Percentiles rank a stretch among this genome's conserved stretches.
phyloP scores from a whole-genome alignment of 2,888 invertebrate species.

The Mythimna impura region DNA sequence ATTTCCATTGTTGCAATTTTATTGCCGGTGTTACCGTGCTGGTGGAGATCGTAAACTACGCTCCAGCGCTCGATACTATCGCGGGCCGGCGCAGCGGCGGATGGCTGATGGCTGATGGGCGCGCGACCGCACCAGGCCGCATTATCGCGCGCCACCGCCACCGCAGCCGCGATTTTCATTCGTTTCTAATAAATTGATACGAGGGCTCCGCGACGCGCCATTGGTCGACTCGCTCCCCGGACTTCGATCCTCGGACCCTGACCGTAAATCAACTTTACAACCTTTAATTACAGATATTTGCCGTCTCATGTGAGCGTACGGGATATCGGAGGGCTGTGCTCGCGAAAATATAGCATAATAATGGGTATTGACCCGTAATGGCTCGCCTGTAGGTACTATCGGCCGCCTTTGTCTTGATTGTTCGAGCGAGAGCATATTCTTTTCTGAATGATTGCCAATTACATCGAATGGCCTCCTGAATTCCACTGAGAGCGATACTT shows the following conservation, averaged over 20 bases:
- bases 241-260: constrained; percentile 85
- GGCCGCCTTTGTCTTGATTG: constrained; percentile 90
- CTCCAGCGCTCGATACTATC: constrained; percentile 87
- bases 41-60: constrained; percentile 87
- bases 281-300: constrained; percentile 91
- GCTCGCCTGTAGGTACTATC: constrained; percentile 89
- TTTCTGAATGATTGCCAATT: constrained; percentile 90
- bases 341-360: constrained; percentile 90
- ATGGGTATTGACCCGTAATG: constrained; percentile 90
- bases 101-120: constrained; percentile 77
- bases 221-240: constrained; percentile 86
- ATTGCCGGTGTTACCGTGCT: constrained; percentile 89
- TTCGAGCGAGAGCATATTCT: constrained; percentile 87
- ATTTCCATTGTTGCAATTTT: constrained; percentile 90
- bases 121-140: constrained; percentile 84
- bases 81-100: constrained; percentile 46
- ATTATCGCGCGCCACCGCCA: constrained; percentile 86
- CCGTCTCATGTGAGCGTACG: constrained; percentile 88
- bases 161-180: constrained; percentile 88
- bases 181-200: constrained; percentile 90
- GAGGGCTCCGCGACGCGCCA: constrained; percentile 79
- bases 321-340: constrained; percentile 89
- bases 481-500: constrained; percentile 85
- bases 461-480: constrained; percentile 89
- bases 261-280: constrained; percentile 91